Conservation (phyloP, 2,797 vertebrate genomes). For the Tympanoctomys barrerae region DNA sequence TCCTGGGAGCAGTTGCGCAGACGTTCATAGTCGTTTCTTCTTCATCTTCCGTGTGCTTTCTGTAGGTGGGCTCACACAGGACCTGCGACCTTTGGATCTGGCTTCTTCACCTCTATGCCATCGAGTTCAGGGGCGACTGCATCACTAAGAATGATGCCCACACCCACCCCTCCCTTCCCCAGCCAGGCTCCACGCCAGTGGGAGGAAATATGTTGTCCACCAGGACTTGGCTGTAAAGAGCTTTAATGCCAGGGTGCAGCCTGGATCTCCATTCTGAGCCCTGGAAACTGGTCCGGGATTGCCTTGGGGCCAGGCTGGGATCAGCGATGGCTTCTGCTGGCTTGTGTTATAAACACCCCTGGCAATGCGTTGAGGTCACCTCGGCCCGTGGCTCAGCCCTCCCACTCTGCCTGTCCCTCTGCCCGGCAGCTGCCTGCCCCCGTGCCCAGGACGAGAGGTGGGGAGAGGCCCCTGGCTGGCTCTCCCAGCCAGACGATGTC, state of each 20-base stretch:
- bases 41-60: neutral
- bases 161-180: neutral
- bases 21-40: neutral
- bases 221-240: neutral
- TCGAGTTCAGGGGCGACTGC: no score
- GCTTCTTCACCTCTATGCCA: neutral
- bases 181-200: no score
- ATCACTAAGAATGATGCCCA: neutral
- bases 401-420: neutral
- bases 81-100: neutral
- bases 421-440: neutral
- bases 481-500: no score
- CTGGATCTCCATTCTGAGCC: neutral
- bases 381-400: neutral
- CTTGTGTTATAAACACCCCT: neutral
- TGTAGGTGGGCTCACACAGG: neutral
- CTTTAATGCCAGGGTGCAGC: neutral
- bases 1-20: neutral
- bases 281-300: neutral
- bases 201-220: neutral
- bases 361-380: neutral
- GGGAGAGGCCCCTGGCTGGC: neutral
- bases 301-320: neutral
- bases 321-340: accelerated
- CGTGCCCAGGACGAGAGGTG: neutral